These are phyloP conservation scores for Borostomias antarcticus DNA, from an alignment of 2,797 vertebrate species.

Conservation along the genomic window DNA sequence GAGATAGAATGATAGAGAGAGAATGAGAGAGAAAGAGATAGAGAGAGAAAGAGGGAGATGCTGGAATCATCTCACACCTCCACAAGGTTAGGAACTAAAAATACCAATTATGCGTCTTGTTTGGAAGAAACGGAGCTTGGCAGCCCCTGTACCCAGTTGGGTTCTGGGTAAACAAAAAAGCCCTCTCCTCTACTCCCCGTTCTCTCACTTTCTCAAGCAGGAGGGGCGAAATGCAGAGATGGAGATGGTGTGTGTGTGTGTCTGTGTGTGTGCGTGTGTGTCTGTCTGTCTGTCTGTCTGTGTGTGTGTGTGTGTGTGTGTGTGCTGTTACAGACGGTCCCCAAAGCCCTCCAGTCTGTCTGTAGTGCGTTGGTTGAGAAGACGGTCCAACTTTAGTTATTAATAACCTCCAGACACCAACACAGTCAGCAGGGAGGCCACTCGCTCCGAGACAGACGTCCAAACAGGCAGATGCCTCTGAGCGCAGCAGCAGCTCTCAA, in stretches of 20 bases:
- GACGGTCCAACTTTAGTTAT: conserved; percentile 64
- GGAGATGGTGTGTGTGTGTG: not conserved
- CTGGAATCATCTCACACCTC: conserved; percentile 66
- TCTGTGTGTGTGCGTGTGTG: conserved; percentile 19
- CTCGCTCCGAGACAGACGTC: conserved; percentile 8
- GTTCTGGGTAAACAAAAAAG: conserved; percentile 69
- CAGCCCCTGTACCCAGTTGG: conserved; percentile 70
- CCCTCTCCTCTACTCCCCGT: conserved; percentile 39
- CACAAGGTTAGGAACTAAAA: conserved; percentile 75
- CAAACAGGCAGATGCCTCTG: not conserved
- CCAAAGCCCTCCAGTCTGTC: conserved; percentile 16
- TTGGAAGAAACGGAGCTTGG: conserved; percentile 72
- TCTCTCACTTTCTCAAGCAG: conserved; percentile 36
- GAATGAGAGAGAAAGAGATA: conserved; percentile 18
- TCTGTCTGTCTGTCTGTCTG: conserved; percentile 9
- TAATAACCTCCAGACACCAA: conserved; percentile 59
- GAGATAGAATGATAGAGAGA: not conserved
- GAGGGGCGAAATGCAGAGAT: conserved; percentile 8
- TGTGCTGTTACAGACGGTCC: conserved; percentile 2
- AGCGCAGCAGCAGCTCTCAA: conserved; percentile 6
- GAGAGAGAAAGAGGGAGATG: conserved; percentile 14
- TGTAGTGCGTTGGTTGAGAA: conserved; percentile 62
- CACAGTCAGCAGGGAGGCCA: conserved; percentile 22
- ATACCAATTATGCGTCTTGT: conserved; percentile 77
- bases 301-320: conserved; percentile 12